phyloP scores from a whole-genome alignment of 2,888 invertebrate genomes.

The Sesia bembeciformis region DNA sequence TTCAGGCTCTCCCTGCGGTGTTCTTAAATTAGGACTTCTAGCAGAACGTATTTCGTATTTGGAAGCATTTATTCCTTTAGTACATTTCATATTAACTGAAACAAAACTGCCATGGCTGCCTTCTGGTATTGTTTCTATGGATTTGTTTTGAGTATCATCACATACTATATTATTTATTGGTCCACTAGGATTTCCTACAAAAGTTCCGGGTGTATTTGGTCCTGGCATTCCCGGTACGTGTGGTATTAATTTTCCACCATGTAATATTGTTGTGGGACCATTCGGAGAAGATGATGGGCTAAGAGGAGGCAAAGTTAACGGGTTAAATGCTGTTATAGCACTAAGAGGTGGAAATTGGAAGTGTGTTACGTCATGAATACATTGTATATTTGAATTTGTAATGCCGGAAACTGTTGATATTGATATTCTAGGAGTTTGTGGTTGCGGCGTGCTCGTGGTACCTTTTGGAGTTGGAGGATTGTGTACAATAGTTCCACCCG shows the following conservation, averaged over 20 bases:
- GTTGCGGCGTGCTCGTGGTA: slow-evolving; percentile 43
- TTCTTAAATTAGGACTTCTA: slow-evolving; percentile 29
- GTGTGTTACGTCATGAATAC: slow-evolving; percentile 64
- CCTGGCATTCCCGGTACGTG: slow-evolving; percentile 93
- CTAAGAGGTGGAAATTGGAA: slow-evolving; percentile 81
- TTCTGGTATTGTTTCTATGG: slow-evolving; percentile 22
- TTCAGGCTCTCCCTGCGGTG: slow-evolving; percentile 31
- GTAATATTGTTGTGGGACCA: slow-evolving; percentile 77
- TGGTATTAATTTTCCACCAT: slow-evolving; percentile 84
- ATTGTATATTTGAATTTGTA: slow-evolving; percentile 69
- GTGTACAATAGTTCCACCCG: slow-evolving; percentile 86
- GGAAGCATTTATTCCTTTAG: slow-evolving; percentile 22
- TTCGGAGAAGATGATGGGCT: slow-evolving; percentile 64
- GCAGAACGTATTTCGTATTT: slow-evolving; percentile 41
- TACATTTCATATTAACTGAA: slow-evolving; percentile 20
- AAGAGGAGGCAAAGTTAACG: slow-evolving; percentile 77
- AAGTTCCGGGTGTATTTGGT: slow-evolving; percentile 77
- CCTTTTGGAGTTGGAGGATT: slow-evolving; percentile 73
- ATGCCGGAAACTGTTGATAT: slow-evolving; percentile 72
- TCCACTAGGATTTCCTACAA: slow-evolving; percentile 30
- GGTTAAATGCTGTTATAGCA: slow-evolving; percentile 81
- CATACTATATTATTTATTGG: slow-evolving; percentile 27
- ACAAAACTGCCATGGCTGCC: slow-evolving; percentile 23
- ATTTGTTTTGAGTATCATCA: slow-evolving; percentile 23
- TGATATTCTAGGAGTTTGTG: slow-evolving; percentile 72